Evolutionary conservation across 2,797 vertebrate genomes (phyloP).

Genomic region (Acanthurus leucopareius): DNA sequence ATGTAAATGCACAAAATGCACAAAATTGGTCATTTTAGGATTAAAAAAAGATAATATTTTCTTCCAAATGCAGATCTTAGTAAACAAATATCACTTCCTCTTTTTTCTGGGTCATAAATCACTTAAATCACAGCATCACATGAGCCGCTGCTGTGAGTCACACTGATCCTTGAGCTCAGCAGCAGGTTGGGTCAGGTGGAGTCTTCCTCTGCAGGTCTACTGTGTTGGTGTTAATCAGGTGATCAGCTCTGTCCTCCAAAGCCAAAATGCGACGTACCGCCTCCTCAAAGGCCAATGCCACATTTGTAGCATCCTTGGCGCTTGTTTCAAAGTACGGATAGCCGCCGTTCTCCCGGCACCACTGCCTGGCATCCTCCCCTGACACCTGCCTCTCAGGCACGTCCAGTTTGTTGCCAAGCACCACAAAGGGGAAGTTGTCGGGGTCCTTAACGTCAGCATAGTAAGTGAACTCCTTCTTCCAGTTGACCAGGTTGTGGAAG

Average conservation of each 20-base stretch:
- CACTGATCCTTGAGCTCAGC: conserved; percentile 79
- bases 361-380: conserved; percentile 90
- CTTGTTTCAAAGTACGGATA: conserved; percentile 97
- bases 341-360: conserved; percentile 95
- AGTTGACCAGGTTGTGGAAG: conserved; percentile 94
- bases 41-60: background rate
- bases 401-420: conserved; percentile 96
- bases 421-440: conserved; percentile 93
- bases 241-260: conserved; percentile 83
- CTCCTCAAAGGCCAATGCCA: conserved; percentile 94
- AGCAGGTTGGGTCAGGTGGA: conserved; percentile 87
- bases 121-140: background rate
- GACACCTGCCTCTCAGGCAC: conserved; percentile 93
- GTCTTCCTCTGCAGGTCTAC: conserved; percentile 91
- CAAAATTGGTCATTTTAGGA: background rate
- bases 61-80: background rate
- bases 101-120: conserved; percentile 5
- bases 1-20: background rate
- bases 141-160: background rate
- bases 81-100: conserved; percentile 17
- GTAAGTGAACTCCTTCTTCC: conserved; percentile 97
- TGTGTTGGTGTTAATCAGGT: conserved; percentile 92
- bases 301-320: conserved; percentile 95
- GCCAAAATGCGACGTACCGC: conserved; percentile 91
- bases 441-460: conserved; percentile 96